These are phyloP conservation scores for Agrenia bidenticulata DNA, from an alignment of 2,888 invertebrate species.

Conservation along the genomic window DNA sequence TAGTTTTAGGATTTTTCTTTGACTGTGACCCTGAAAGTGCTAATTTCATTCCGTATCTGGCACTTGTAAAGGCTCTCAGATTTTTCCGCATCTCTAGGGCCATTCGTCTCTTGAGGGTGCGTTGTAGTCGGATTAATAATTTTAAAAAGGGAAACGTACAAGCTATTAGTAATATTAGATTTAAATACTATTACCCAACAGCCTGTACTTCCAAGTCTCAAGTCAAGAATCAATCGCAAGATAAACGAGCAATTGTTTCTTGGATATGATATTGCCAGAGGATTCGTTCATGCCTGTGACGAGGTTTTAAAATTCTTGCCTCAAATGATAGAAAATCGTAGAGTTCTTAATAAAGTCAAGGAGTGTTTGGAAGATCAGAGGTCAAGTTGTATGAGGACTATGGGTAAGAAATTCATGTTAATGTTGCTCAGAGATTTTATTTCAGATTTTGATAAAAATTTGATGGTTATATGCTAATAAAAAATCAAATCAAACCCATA, in stretches of 20 bases:
- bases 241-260: conserved; percentile 63
- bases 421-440: too few relatives aligned
- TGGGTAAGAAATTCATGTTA: conserved; percentile 56
- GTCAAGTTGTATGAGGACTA: conserved; percentile 59
- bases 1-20: conserved; percentile 54
- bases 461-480: too few relatives aligned
- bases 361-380: conserved; percentile 54
- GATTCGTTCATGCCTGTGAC: conserved; percentile 65
- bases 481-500: not conserved
- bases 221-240: conserved; percentile 61
- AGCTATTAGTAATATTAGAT: not conserved
- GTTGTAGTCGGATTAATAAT: too few relatives aligned
- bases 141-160: too few relatives aligned
- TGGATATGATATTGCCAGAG: conserved; percentile 67
- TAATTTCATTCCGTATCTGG: conserved; percentile 1
- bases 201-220: conserved; percentile 60
- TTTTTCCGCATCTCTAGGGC: conserved; percentile 21
- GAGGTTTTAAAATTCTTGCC: conserved; percentile 63
- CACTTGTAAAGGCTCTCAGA: conserved; percentile 13
- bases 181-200: conserved; percentile 53
- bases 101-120: conserved; percentile 23
- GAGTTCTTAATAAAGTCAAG: conserved; percentile 55
- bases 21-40: not conserved
- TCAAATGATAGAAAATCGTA: conserved; percentile 58
- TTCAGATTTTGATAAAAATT: not conserved